phyloP scores from a whole-genome alignment of 2,888 invertebrate species.

The Scaptomyza tumidula region DNA sequence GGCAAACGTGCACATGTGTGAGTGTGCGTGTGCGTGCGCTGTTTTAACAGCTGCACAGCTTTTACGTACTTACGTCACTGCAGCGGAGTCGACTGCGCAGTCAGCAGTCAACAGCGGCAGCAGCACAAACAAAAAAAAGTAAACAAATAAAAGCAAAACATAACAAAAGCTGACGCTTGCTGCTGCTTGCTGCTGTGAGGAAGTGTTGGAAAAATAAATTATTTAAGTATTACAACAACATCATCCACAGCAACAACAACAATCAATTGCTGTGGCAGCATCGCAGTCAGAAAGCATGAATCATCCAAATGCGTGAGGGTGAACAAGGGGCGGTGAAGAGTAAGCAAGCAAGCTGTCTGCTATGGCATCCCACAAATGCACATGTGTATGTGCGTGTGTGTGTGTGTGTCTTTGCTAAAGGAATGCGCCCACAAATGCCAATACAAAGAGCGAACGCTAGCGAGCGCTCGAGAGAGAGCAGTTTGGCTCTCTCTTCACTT shows the following conservation, averaged over 20 bases:
- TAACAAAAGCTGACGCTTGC: conserved; percentile 36
- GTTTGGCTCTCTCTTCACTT: conserved; percentile 10
- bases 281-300: conserved; percentile 65
- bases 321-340: conserved; percentile 4
- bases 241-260: conserved; percentile 32
- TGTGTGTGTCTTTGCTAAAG: conserved; percentile 27
- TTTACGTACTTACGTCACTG: conserved; percentile 63
- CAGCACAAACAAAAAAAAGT: conserved; percentile 50
- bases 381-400: conserved; percentile 3
- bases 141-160: conserved; percentile 64
- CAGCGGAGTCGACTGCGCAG: conserved; percentile 36
- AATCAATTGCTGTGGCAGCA: conserved; percentile 43
- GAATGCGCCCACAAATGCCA: conserved; percentile 61
- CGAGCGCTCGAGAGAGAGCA: conserved; percentile 5
- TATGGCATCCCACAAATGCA: conserved; percentile 46
- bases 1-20: conserved; percentile 42
- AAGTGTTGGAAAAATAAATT: conserved; percentile 66
- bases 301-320: conserved; percentile 55
- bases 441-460: conserved; percentile 46
- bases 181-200: conserved; percentile 35
- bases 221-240: conserved; percentile 48
- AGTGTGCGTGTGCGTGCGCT: conserved; percentile 40
- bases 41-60: conserved; percentile 64
- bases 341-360: conserved; percentile 42
- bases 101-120: conserved; percentile 18